Conservation (phyloP, 2,797 vertebrate species). For the Gambusia yucatana region DNA sequence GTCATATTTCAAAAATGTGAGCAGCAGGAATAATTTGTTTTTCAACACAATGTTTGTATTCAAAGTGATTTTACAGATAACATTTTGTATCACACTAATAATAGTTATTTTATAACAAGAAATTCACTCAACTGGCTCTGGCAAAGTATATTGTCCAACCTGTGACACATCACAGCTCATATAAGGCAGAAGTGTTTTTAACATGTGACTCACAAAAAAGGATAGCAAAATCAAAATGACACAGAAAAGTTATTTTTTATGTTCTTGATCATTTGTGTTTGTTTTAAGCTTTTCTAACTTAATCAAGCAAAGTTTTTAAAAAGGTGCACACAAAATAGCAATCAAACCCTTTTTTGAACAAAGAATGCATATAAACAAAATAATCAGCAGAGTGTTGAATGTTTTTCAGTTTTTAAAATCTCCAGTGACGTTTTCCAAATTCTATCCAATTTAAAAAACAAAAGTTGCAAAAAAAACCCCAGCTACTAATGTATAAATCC, state of each 20-base stretch:
- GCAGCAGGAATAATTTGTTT: background rate
- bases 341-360: background rate
- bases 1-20: background rate
- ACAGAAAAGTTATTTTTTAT: background rate
- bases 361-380: background rate
- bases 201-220: background rate
- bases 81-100: background rate
- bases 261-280: background rate
- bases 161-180: background rate
- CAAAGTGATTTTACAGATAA: background rate
- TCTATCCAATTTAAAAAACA: background rate
- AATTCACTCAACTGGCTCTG: background rate
- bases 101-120: background rate
- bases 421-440: background rate
- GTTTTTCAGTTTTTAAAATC: background rate
- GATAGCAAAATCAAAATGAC: background rate
- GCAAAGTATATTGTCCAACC: background rate
- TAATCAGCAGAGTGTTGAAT: too few relatives aligned
- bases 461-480: background rate
- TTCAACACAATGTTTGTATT: background rate
- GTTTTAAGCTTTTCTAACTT: background rate
- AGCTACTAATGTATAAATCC: slow-evolving; percentile 34
- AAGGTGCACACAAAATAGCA: background rate
- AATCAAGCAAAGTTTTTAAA: background rate
- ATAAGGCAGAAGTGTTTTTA: background rate